A percentile compares a stretch with the other conserved stretches of the same genome.
Conservation (phyloP, 2,113 vertebrate species). For the Sphyrna mokarran region DNA sequence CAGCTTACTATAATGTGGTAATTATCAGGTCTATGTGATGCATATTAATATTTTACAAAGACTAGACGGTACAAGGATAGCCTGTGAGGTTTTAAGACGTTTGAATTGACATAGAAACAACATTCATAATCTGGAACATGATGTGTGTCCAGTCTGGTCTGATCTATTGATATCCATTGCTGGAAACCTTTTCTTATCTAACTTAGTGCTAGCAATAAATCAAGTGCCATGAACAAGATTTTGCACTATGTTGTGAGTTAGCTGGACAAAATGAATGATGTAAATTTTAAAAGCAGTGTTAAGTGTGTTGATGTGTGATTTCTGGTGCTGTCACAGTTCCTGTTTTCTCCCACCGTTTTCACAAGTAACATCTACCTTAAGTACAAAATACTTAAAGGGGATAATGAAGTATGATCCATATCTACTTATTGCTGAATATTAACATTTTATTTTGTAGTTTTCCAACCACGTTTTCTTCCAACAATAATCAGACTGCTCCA, state of each 20-base stretch:
- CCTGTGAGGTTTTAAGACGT: neutral
- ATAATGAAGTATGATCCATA: neutral
- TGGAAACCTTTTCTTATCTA: neutral
- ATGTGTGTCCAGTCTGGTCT: neutral
- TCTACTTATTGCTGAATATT: neutral
- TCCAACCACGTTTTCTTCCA: conserved; percentile 78
- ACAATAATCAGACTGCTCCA: conserved; percentile 82
- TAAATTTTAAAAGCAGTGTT: neutral
- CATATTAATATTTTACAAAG: neutral
- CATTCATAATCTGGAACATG: neutral
- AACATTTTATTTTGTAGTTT: conserved; percentile 61
- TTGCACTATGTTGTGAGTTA: neutral
- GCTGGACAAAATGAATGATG: neutral
- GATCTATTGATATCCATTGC: neutral
- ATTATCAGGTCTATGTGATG: neutral
- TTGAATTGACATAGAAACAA: neutral
- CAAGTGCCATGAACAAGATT: neutral
- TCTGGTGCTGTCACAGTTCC: neutral
- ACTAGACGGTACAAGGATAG: neutral
- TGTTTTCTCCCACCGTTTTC: neutral
- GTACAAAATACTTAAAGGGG: neutral
- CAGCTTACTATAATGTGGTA: neutral
- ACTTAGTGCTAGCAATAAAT: neutral
- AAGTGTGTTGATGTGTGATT: neutral
- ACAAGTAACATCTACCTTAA: neutral